A percentile compares a stretch with the other conserved stretches of the same genome.
phyloP scores from a whole-genome alignment of 2,797 vertebrate species.

The Anguilla marmorata region DNA sequence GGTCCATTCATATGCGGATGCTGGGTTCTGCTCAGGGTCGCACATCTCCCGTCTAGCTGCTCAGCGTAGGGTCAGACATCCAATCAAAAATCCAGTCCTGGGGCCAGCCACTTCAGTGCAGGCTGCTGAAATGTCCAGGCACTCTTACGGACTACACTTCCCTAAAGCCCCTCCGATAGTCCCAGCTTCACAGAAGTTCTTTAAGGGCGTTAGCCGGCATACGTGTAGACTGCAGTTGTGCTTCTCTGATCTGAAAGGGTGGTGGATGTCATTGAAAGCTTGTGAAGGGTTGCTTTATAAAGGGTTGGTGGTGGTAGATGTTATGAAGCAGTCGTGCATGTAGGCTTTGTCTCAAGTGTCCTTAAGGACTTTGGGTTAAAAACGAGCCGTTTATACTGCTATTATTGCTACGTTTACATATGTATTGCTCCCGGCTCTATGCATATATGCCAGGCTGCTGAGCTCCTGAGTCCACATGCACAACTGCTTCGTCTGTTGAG shows the following conservation, averaged over 20 bases:
- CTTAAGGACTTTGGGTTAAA: background rate
- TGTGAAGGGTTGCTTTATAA: background rate
- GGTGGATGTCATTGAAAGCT: conserved; percentile 3
- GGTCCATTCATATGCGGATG: background rate
- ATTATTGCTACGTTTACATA: background rate
- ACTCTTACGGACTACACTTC: background rate
- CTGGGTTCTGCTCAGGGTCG: conserved; percentile 18
- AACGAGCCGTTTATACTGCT: no score
- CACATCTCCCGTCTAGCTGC: background rate
- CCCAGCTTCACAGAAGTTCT: background rate
- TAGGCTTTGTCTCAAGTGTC: background rate
- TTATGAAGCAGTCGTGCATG: background rate
- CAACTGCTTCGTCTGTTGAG: background rate
- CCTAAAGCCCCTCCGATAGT: background rate
- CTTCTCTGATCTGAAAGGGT: conserved; percentile 16
- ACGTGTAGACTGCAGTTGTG: conserved; percentile 8
- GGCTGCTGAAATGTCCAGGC: background rate
- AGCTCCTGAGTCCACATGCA: background rate
- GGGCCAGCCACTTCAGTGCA: background rate
- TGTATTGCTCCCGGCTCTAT: background rate
- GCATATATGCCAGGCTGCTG: background rate
- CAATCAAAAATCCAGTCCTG: background rate
- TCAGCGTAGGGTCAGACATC: background rate
- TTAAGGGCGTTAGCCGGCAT: background rate
- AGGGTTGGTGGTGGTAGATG: conserved; percentile 17